phyloP scores from a whole-genome alignment of 2,888 invertebrate genomes.

The Peribatodes rhomboidaria region DNA sequence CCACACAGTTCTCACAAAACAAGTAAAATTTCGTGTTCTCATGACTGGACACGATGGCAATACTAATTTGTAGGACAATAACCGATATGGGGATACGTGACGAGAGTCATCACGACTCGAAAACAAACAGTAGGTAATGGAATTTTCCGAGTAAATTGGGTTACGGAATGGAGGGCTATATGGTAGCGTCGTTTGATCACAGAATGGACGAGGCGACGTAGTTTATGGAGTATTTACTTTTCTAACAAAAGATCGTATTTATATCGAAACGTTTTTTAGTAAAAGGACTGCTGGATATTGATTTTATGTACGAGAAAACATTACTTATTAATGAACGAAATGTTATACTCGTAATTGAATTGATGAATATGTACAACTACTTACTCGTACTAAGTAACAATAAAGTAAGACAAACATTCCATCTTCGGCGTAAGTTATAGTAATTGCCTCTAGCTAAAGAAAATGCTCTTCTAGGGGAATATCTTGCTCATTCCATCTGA shows the following conservation, averaged over 20 bases:
- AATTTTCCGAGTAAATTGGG: conserved; percentile 32
- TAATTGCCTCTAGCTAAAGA: conserved; percentile 20
- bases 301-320: too few relatives aligned
- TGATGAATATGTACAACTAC: not conserved
- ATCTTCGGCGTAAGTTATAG: conserved; percentile 24
- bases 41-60: conserved; percentile 63
- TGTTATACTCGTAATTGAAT: not conserved
- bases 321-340: not conserved
- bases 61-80: conserved; percentile 55
- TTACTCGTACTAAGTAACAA: not conserved
- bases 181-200: conserved; percentile 24
- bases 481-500: conserved; percentile 33
- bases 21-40: conserved; percentile 65
- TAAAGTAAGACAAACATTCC: not conserved
- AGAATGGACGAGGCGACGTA: conserved; percentile 13
- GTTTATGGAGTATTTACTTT: conserved; percentile 23
- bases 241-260: not conserved
- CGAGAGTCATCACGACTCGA: conserved; percentile 28
- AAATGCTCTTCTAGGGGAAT: conserved; percentile 19
- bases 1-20: conserved; percentile 71
- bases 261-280: not conserved
- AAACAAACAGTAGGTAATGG: conserved; percentile 38
- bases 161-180: conserved; percentile 24
- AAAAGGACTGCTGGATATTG: not conserved
- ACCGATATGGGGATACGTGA: conserved; percentile 34